Percentiles rank a stretch among this genome's conserved stretches.
These are phyloP conservation scores for Pteropus alecto DNA, from an alignment of 2,113 vertebrate species.

Conservation along the genomic window DNA sequence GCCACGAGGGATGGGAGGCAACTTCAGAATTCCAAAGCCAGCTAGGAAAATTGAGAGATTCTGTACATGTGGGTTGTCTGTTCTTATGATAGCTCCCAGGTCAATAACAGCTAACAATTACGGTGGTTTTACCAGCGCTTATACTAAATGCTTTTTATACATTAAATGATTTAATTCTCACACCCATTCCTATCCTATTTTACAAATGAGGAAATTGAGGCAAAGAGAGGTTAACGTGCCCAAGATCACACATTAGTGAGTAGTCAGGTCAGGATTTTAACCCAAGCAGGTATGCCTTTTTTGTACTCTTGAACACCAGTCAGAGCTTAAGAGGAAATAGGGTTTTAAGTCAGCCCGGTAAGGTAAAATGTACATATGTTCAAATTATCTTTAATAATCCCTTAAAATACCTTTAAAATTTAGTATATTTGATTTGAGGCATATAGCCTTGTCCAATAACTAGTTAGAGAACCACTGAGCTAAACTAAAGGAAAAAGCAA, in stretches of 20 bases:
- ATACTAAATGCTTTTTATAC: neutral
- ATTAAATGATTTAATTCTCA: constrained; percentile 16
- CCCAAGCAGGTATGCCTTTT: neutral
- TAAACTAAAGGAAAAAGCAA: neutral
- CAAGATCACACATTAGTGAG: neutral
- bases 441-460: neutral
- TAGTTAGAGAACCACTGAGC: neutral
- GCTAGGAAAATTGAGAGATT: constrained; percentile 2
- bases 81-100: neutral
- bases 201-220: constrained; percentile 8
- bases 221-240: neutral
- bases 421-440: neutral
- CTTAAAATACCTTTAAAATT: neutral
- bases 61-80: neutral
- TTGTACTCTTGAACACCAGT: neutral
- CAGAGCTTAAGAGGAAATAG: neutral
- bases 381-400: constrained; percentile 13
- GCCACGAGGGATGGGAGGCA: constrained; percentile 7
- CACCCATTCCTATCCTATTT: neutral
- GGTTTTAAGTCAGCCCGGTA: constrained; percentile 12
- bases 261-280: neutral
- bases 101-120: neutral
- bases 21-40: constrained; percentile 49
- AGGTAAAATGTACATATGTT: neutral
- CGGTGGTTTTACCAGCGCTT: neutral